Conservation (phyloP, 2,113 vertebrate species). For the Scophthalmus maximus region DNA sequence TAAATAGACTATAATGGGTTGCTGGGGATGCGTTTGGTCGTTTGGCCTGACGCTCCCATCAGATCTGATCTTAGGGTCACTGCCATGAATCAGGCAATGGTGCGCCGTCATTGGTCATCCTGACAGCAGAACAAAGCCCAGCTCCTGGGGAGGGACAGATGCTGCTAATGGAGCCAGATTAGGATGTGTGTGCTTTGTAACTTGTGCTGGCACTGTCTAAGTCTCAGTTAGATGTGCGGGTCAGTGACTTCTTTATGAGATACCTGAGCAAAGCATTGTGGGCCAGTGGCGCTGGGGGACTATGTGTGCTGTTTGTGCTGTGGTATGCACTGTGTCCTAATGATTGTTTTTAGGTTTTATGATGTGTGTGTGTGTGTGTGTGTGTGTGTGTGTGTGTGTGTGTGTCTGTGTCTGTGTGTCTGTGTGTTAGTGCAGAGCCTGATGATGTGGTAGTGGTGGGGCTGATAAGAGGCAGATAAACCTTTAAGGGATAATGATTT, state of each 20-base stretch:
- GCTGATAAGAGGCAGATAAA: constrained; percentile 87
- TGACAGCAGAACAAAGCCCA: constrained; percentile 83
- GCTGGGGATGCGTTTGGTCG: constrained; percentile 73
- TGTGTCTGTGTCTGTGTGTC: not conserved
- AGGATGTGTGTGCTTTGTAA: constrained; percentile 75
- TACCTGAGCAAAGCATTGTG: constrained; percentile 81
- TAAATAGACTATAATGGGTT: constrained; percentile 79
- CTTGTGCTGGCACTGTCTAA: constrained; percentile 60
- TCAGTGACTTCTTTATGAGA: constrained; percentile 63
- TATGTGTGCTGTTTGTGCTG: constrained; percentile 19
- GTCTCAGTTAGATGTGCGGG: constrained; percentile 61
- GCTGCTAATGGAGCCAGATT: constrained; percentile 76
- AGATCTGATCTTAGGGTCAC: constrained; percentile 79
- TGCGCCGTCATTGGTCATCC: constrained; percentile 82
- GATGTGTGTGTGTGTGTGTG: constrained; percentile 1
- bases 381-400: constrained; percentile 21
- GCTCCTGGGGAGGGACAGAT: constrained; percentile 68
- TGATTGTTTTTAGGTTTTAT: constrained; percentile 28
- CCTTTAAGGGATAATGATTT: constrained; percentile 94
- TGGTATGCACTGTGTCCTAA: constrained; percentile 1
- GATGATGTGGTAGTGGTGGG: constrained; percentile 49
- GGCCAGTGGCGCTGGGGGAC: constrained; percentile 61
- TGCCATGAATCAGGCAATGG: constrained; percentile 74
- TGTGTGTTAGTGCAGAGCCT: constrained; percentile 24
- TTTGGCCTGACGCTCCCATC: constrained; percentile 77